Evolutionary conservation across 2,797 vertebrate species (phyloP).

Genomic region (Tenualosa ilisha): DNA sequence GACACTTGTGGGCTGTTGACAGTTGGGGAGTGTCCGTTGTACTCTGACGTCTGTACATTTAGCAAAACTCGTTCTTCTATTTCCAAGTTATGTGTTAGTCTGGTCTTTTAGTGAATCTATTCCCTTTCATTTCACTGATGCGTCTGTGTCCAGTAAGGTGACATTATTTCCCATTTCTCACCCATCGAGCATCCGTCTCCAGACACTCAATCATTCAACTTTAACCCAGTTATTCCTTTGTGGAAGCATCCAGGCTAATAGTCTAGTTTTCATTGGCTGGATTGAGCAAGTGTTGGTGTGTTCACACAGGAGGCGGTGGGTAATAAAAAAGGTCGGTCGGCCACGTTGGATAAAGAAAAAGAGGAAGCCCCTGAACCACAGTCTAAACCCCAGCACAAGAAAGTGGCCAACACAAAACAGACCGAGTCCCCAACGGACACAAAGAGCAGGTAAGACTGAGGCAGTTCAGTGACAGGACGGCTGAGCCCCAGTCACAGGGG

Average conservation of each 20-base stretch:
- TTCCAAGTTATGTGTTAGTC: not conserved
- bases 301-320: slow-evolving; percentile 76
- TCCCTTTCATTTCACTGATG: not conserved
- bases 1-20: not conserved
- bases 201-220: not conserved
- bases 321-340: slow-evolving; percentile 75
- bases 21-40: not conserved
- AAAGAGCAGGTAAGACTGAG: slow-evolving; percentile 67
- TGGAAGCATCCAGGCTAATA: too few species aligned
- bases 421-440: slow-evolving; percentile 75
- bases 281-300: not conserved
- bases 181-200: not conserved
- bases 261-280: not conserved
- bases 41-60: not conserved
- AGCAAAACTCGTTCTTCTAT: not conserved
- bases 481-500: not conserved
- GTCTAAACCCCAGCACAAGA: slow-evolving; percentile 78
- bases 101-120: not conserved
- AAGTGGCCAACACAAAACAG: slow-evolving; percentile 67
- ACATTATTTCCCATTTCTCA: not conserved
- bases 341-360: slow-evolving; percentile 67
- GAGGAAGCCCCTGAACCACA: slow-evolving; percentile 70
- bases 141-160: too few species aligned
- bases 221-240: not conserved
- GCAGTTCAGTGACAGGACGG: too few species aligned